phyloP scores from a whole-genome alignment of 2,797 vertebrate genomes.

The Microhierax caerulescens region DNA sequence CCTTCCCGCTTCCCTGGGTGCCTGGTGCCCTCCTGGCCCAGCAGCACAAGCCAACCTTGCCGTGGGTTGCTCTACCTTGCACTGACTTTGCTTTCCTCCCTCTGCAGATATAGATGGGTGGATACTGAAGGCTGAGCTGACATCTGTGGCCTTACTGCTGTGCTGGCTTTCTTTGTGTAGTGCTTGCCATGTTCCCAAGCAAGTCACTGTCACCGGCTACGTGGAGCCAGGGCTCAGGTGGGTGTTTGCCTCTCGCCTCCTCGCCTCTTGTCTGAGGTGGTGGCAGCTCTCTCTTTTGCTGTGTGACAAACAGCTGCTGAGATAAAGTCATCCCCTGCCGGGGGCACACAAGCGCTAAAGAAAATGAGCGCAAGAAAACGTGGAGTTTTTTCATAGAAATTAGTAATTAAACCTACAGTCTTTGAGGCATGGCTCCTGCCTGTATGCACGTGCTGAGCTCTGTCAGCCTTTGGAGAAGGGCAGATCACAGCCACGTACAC shows the following conservation, averaged over 20 bases:
- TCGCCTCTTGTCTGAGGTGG: fast-evolving
- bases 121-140: neutral
- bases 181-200: neutral
- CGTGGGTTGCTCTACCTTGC: fast-evolving
- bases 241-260: neutral
- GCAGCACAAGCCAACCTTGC: neutral
- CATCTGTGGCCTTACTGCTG: neutral
- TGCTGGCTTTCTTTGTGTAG: neutral
- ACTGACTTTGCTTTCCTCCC: neutral
- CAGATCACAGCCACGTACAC: neutral
- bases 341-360: fast-evolving
- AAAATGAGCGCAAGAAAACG: neutral
- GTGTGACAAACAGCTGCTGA: neutral
- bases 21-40: neutral
- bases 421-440: neutral
- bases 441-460: neutral
- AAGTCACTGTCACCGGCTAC: fast-evolving
- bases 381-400: neutral
- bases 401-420: neutral
- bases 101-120: neutral
- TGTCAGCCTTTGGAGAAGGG: neutral
- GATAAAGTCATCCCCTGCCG: neutral
- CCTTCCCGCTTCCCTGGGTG: neutral
- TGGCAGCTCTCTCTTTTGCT: neutral
- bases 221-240: neutral